Evolutionary conservation across 2,113 vertebrate genomes (phyloP), one percentile per base, ranked within the genome.

Genomic region (Forbesichthys papilliferus): DNA sequence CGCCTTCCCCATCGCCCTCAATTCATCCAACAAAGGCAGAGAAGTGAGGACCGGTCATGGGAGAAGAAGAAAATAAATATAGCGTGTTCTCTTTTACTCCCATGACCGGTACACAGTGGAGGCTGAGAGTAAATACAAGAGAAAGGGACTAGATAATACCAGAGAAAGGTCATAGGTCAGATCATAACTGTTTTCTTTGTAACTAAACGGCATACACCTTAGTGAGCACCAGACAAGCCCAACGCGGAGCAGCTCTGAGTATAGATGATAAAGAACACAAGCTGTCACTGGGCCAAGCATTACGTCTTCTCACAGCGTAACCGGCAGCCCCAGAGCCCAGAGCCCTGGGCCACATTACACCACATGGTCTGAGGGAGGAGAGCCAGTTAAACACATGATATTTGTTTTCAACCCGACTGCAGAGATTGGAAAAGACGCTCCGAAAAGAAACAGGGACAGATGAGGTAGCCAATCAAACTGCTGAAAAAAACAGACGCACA

Each of bases 341-440:
- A 68, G 55, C 58, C 55, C 7, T 3, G 14, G 66, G 78, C 71
- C 69, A 9, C 49, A 69, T 48, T 65, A 53, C 60, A 56, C 74
- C 75, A 78, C 78, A 79, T 64, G 72, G 69, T 59, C 63, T 36
- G n/a, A 36, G 80, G 59, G 63, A 73, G 66, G 68, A 78, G 62
- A 57, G 72, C 69, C 75, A 75, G 77, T 83, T 66, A 58, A 74
- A 77, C 77, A 87, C 59, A 87, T 71, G 70, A 86, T 74, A 78
- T 81, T 77, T 86, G 79, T 79, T 90, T 83, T 86, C 71, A 83
- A 72, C 71, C 77, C 34, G 56, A 77, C 75, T 64, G 4, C 73
- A 86, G 66, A 71, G 69, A 67, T 69, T 20, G 6, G 46, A 61
- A 77, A 64, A 63, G 47, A 4, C 13, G 47, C 42, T 59, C 70